phyloP scores from a whole-genome alignment of 2,797 vertebrate species.

The Lepilemur ruficaudatus region DNA sequence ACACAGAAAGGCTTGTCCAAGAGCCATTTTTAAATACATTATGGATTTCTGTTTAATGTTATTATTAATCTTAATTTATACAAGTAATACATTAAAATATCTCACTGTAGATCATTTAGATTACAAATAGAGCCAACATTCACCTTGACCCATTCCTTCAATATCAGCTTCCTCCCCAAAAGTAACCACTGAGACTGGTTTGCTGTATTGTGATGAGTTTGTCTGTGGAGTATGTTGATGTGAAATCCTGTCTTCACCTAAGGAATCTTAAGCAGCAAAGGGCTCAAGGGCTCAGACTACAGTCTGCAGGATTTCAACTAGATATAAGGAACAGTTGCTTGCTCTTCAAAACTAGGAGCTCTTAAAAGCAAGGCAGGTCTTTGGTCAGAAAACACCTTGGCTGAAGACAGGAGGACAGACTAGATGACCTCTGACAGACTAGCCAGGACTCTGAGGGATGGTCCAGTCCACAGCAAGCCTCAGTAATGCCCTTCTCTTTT shows the following conservation, averaged over 20 bases:
- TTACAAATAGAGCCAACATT: constrained; percentile 1
- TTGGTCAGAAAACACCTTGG: not conserved
- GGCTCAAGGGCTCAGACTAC: not conserved
- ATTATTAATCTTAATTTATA: constrained; percentile 48
- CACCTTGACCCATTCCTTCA: not conserved
- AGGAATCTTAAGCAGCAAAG: not conserved
- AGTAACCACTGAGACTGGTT: not conserved
- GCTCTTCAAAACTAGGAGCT: not conserved
- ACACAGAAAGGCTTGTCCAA: not conserved
- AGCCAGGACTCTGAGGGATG: not conserved
- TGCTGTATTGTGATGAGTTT: not conserved
- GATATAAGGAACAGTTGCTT: not conserved
- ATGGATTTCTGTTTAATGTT: not conserved
- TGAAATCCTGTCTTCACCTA: not conserved
- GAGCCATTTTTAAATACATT: not conserved
- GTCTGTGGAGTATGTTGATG: not conserved
- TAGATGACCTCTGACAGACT: not conserved
- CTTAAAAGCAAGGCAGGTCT: not conserved
- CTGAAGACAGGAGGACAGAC: not conserved
- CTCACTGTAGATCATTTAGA: not conserved
- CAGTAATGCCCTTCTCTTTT: not conserved
- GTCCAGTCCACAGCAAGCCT: not conserved
- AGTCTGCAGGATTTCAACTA: not conserved
- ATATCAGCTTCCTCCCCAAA: not conserved
- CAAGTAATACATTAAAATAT: constrained; percentile 9